Evolutionary conservation across 2,888 invertebrate species (phyloP), one percentile per base, ranked within the genome.

Genomic region (Protodeltote pygarga): DNA sequence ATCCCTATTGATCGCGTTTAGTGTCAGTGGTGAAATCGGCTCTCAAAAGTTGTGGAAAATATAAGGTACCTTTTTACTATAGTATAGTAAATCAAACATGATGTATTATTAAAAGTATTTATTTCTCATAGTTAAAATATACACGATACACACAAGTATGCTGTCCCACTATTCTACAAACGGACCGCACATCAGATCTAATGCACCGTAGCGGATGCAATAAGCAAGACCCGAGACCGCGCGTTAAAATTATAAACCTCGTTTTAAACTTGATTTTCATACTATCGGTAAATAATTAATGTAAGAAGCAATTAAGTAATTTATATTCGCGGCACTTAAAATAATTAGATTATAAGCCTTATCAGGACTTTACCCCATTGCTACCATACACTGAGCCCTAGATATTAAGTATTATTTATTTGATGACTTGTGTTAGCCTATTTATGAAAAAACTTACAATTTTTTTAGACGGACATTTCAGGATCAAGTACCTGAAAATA

Each of bases 81-180:
- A n/a, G n/a, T 3, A 8, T 4, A 44, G 9, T 42, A 47, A 65
- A 45, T 53, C 33, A 66, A 66, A 50, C 44, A 42, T 40, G 19
- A 24, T 48, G 32, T 46, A 31, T 13, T 3, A 23, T 15, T 11
- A 33, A 8, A 38, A n/a, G 35, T 31, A 37, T 66, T 70, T 70
- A 65, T 62, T 62, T 25, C 11, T 38, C 28, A 27, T 37, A 42
- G 23, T 52, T 50, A 37, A 60, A 51, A 57, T 53, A 59, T 41
- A 55, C 32, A 46, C 8, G 39, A 20, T 27, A 34, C 40, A 40
- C 19, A 59, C 35, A 42, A 39, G 34, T 28, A 37, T 17, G 25
- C 11, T 52, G 71, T 25, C 44, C 68, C 35, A 64, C 50, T 71
- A 57, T 44, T 51, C 65, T 23, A 61, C 50, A 71, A 61, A 45